Evolutionary conservation across 2,113 vertebrate species (phyloP).

Genomic region (Sinocyclocheilus anshuiensis): DNA sequence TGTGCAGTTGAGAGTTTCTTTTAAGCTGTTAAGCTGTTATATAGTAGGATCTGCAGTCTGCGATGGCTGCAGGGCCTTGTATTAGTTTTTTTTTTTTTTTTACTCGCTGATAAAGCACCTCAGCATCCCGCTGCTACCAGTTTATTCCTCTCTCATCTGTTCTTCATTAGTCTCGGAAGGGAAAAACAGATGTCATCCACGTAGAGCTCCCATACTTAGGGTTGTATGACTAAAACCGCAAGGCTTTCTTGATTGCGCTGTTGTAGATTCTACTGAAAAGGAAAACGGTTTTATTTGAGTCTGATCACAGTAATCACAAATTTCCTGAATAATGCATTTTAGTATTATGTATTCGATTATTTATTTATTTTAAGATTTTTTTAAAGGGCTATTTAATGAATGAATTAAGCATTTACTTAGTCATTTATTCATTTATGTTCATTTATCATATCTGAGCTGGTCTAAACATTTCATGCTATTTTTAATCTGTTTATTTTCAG

Average conservation of each 20-base stretch:
- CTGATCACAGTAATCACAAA: not conserved
- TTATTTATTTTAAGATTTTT: not conserved
- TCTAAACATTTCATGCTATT: not conserved
- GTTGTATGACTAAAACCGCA: not conserved
- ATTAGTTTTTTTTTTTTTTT: conserved; percentile 44
- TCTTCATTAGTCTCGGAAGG: conserved; percentile 51
- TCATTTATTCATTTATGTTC: too few species aligned
- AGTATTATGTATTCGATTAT: not conserved
- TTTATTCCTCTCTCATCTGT: conserved; percentile 60
- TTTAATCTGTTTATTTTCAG: not conserved
- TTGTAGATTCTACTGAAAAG: not conserved
- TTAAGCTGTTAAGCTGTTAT: conserved; percentile 67
- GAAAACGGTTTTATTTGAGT: not conserved
- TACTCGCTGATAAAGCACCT: conserved; percentile 15
- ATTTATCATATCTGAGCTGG: not conserved
- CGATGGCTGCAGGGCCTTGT: conserved; percentile 57
- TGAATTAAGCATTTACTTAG: too few species aligned
- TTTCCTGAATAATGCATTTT: not conserved
- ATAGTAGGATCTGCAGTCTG: conserved; percentile 36
- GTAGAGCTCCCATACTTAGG: not conserved
- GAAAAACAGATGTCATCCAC: conserved; percentile 30
- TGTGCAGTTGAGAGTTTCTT: conserved; percentile 65
- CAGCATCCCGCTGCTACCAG: conserved; percentile 34
- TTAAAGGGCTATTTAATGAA: not conserved
- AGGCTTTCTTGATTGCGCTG: not conserved